Evolutionary conservation across 1,140 invertebrate species (phyloP).

Genomic region (Globodera ellingtonae): DNA sequence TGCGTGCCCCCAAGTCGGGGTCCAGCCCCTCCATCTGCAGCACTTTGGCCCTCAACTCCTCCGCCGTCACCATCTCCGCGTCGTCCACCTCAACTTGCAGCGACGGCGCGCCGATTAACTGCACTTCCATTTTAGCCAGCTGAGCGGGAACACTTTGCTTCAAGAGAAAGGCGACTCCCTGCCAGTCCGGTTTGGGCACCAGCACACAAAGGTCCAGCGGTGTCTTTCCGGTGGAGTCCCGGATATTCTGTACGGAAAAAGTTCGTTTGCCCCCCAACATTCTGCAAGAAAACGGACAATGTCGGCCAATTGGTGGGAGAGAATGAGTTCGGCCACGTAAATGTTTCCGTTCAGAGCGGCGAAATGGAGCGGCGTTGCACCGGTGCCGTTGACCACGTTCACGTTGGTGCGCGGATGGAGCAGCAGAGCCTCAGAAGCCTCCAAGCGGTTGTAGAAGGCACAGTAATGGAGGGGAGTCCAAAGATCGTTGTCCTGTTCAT

Average conservation of each 20-base stretch:
- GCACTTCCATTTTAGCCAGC: constrained; percentile 51
- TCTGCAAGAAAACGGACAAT: constrained; percentile 36
- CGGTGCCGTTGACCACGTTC: constrained; percentile 56
- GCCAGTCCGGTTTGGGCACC: constrained; percentile 57
- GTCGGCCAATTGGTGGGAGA: constrained; percentile 56
- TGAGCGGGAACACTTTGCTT: constrained; percentile 21
- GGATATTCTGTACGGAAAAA: constrained; percentile 45
- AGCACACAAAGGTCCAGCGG: constrained; percentile 55
- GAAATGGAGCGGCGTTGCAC: constrained; percentile 59
- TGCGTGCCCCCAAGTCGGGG: constrained; percentile 4
- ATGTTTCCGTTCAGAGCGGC: constrained; percentile 57
- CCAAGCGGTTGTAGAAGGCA: constrained; percentile 57
- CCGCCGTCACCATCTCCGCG: constrained; percentile 45
- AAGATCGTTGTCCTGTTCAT: constrained; percentile 53
- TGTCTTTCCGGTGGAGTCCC: constrained; percentile 53
- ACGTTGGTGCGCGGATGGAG: constrained; percentile 49
- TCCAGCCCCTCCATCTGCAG: constrained; percentile 41
- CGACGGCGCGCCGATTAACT: constrained; percentile 42
- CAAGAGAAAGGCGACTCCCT: constrained; percentile 45
- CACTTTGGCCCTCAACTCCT: constrained; percentile 49
- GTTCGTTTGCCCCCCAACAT: background rate
- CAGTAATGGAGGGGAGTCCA: constrained; percentile 62
- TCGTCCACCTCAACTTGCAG: constrained; percentile 46
- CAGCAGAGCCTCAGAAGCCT: constrained; percentile 49
- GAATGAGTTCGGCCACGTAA: constrained; percentile 57